phyloP scores from a whole-genome alignment of 2,797 vertebrate genomes.

The Anguilla anguilla region DNA sequence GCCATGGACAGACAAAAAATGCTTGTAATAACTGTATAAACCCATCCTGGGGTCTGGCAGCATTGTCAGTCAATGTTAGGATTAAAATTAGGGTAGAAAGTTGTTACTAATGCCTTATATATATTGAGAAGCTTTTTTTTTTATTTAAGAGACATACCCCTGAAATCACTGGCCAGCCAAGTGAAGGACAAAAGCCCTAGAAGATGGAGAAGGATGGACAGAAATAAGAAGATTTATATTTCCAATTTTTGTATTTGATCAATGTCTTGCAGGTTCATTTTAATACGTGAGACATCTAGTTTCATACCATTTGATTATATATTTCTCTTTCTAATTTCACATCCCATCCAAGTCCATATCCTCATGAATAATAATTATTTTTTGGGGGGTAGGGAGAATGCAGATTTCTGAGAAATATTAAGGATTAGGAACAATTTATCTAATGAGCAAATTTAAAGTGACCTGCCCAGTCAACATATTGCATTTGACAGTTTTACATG shows the following conservation, averaged over 20 bases:
- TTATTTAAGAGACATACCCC: conserved; percentile 53
- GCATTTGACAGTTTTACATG: conserved; percentile 41
- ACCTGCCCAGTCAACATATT: conserved; percentile 52
- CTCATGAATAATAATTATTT: conserved; percentile 49
- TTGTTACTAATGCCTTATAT: conserved; percentile 53
- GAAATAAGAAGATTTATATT: conserved; percentile 58
- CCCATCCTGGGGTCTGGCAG: conserved; percentile 76
- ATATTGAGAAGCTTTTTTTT: conserved; percentile 44
- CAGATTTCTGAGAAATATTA: conserved; percentile 58
- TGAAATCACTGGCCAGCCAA: conserved; percentile 42
- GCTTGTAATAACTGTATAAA: conserved; percentile 74
- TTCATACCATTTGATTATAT: neutral
- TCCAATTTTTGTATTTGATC: conserved; percentile 52
- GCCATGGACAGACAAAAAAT: conserved; percentile 77
- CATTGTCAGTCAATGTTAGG: conserved; percentile 76
- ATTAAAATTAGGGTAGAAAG: conserved; percentile 63
- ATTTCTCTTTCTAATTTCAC: conserved; percentile 29
- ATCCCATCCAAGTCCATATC: conserved; percentile 1
- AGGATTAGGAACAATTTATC: conserved; percentile 71
- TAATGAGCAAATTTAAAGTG: conserved; percentile 61
- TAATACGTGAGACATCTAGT: conserved; percentile 30
- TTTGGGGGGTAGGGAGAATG: conserved; percentile 36
- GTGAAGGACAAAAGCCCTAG: conserved; percentile 49
- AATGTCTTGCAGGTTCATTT: conserved; percentile 36
- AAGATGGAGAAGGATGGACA: conserved; percentile 55